phyloP scores from a whole-genome alignment of 2,797 vertebrate genomes.

The Hoplostethus atlanticus region DNA sequence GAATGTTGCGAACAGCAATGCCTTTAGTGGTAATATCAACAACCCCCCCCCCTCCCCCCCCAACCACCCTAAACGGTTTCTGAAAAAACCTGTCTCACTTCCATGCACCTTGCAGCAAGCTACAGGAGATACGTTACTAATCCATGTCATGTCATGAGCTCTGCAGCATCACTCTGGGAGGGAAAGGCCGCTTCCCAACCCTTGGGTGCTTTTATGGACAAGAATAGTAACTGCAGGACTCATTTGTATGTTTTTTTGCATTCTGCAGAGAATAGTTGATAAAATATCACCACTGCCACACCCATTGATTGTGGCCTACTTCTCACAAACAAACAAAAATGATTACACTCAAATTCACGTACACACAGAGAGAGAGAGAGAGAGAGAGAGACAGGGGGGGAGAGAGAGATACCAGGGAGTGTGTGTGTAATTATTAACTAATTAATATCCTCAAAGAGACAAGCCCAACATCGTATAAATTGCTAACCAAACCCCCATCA shows the following conservation, averaged over 20 bases:
- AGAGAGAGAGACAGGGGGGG: not conserved
- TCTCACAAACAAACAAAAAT: not conserved
- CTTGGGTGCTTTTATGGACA: not conserved
- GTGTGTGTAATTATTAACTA: not conserved
- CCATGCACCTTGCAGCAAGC: constrained; percentile 53
- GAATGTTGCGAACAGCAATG: constrained; percentile 7
- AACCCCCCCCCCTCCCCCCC: constrained; percentile 39
- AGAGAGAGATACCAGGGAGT: not conserved
- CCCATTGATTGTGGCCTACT: constrained; percentile 36
- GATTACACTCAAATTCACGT: not conserved
- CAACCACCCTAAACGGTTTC: constrained; percentile 55
- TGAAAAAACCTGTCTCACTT: constrained; percentile 45
- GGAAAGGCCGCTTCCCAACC: constrained; percentile 30
- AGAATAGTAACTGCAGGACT: too few relatives aligned
- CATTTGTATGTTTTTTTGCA: not conserved
- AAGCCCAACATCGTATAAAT: constrained; percentile 1
- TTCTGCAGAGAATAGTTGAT: not conserved
- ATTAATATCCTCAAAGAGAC: not conserved
- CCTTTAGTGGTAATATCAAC: constrained; percentile 45
- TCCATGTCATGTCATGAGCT: constrained; percentile 25
- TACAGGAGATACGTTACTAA: constrained; percentile 46
- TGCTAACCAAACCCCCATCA: not conserved
- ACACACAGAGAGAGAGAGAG: not conserved
- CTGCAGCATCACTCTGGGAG: constrained; percentile 23
- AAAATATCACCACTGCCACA: constrained; percentile 56